Conservation (phyloP, 2,797 vertebrate genomes). For the Pelodytes ibericus region DNA sequence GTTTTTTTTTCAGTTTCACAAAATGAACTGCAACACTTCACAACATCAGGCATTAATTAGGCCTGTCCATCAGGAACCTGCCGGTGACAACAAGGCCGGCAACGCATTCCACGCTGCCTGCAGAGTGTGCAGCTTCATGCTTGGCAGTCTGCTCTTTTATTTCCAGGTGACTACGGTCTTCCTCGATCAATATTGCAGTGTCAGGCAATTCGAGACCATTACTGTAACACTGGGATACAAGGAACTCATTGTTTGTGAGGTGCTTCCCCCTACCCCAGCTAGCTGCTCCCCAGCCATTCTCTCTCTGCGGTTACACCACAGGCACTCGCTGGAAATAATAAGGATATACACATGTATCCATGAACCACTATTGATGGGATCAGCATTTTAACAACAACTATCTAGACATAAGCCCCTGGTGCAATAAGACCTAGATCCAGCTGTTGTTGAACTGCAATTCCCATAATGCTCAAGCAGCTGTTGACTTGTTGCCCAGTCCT, state of each 20-base stretch:
- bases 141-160: background rate
- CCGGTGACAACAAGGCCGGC: background rate
- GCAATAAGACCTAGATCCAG: too few relatives aligned
- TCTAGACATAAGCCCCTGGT: too few relatives aligned
- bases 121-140: background rate
- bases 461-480: too few relatives aligned
- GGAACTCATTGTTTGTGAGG: slow-evolving; percentile 8
- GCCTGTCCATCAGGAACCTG: slow-evolving; percentile 63
- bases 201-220: slow-evolving; percentile 41
- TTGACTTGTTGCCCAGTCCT: too few relatives aligned
- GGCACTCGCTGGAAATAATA: background rate
- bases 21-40: slow-evolving; percentile 64
- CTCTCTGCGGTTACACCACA: background rate
- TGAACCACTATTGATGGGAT: too few relatives aligned
- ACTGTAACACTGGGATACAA: slow-evolving; percentile 39
- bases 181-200: slow-evolving; percentile 39
- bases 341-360: background rate
- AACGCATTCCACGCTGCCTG: background rate
- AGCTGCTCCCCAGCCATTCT: background rate
- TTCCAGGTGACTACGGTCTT: slow-evolving; percentile 35
- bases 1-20: slow-evolving; percentile 43
- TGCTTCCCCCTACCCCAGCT: background rate
- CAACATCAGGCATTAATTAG: slow-evolving; percentile 64
- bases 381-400: too few relatives aligned
- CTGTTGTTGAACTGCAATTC: too few relatives aligned